phyloP scores from a whole-genome alignment of 1,140 invertebrate species.

The Conus betulinus region DNA sequence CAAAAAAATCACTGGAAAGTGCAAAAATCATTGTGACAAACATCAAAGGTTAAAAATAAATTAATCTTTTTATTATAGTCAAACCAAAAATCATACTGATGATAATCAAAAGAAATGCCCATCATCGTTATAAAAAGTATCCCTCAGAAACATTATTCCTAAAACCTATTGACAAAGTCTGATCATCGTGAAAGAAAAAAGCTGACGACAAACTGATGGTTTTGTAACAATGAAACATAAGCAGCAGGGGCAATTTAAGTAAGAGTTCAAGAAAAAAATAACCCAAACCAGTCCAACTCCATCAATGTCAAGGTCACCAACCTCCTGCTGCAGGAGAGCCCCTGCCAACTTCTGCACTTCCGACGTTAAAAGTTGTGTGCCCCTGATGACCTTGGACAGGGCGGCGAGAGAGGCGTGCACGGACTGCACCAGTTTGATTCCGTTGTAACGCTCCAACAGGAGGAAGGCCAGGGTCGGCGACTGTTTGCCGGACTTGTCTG shows the following conservation, averaged over 20 bases:
- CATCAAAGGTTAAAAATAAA: no score
- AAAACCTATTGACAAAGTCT: no score
- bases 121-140: no score
- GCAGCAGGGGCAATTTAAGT: not conserved
- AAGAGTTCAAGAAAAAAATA: not conserved
- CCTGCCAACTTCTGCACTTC: conserved; percentile 78
- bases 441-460: conserved; percentile 79
- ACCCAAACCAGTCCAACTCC: not conserved
- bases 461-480: conserved; percentile 79
- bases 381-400: conserved; percentile 82
- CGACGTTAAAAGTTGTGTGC: conserved; percentile 77
- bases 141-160: no score
- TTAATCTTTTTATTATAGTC: no score
- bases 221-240: not conserved
- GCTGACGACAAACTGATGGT: no score
- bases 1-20: no score
- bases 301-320: conserved; percentile 57
- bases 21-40: no score
- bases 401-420: conserved; percentile 79
- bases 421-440: conserved; percentile 76
- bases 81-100: no score
- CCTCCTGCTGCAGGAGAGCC: conserved; percentile 80
- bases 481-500: conserved; percentile 64
- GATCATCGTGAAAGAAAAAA: no score
- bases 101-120: no score